Evolutionary conservation across 2,888 invertebrate species (phyloP).

Genomic region (Conus canariensis): DNA sequence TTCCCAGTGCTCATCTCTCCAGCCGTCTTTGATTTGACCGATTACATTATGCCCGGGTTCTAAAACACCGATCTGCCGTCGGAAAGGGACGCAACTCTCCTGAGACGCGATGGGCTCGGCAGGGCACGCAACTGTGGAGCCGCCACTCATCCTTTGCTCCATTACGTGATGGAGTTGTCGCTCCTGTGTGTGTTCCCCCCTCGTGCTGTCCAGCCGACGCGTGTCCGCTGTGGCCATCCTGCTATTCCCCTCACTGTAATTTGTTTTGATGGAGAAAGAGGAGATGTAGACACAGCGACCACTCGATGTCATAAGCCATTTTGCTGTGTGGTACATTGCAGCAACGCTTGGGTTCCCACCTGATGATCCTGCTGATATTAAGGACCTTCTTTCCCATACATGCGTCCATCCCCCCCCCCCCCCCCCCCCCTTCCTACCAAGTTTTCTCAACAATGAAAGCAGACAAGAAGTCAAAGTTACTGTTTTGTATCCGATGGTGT

Average conservation of each 20-base stretch:
- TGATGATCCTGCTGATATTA: no score
- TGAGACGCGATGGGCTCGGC: neutral
- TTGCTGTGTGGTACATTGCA: neutral
- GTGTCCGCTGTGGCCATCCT: no score
- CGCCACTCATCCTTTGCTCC: neutral
- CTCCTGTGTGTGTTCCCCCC: slow-evolving; percentile 12
- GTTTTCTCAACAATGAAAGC: no score
- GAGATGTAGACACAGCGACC: neutral
- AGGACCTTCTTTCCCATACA: no score
- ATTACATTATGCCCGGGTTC: slow-evolving; percentile 27
- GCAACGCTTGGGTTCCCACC: no score
- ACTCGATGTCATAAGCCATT: neutral
- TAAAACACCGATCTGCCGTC: slow-evolving; percentile 12
- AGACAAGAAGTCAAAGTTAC: no score
- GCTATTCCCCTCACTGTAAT: neutral
- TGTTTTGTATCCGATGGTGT: no score
- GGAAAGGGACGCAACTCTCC: neutral
- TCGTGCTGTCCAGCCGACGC: neutral
- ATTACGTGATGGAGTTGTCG: no score
- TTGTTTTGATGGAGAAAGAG: neutral
- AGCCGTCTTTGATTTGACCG: slow-evolving; percentile 39
- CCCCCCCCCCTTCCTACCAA: no score
- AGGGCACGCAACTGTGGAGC: neutral
- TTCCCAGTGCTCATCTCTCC: slow-evolving; percentile 8
- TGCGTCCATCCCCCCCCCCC: no score